Evolutionary conservation across 2,113 vertebrate genomes (phyloP), one percentile per base, ranked within the genome.

Genomic region (Anhinga anhinga): DNA sequence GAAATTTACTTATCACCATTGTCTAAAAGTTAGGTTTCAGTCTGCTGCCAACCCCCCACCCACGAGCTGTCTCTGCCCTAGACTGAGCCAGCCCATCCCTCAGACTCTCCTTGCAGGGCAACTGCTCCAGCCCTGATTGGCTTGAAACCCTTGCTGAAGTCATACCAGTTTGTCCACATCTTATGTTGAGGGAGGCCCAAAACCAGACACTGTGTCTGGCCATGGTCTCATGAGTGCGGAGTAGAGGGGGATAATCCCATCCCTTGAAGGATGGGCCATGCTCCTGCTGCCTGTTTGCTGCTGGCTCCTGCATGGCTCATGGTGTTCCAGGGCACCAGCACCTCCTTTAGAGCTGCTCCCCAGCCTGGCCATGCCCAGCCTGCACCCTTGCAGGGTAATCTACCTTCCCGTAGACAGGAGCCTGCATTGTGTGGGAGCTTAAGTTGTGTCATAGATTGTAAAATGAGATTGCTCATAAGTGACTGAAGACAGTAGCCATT

Each of bases 261-360:
- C 8, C 23, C 30, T 49, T 1, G 22, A 40, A 4, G 7, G 26
- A 55, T 3, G 10, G 22, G 25, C 7, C 0, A 0, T 50, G 45
- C 11, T 67, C 11, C 71, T 69, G 23, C 63, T 76, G 36, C 9
- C 58, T 45, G 23, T 11, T 7, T 9, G 2, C 45, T 62, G 22
- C 17, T 40, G 50, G 9, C 9, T 53, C 55, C 45, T 25, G 7
- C 22, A 11, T 9, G 34, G 29, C 11, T 92, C 3, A 0, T 25
- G n/a, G 22, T 29, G 29, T 52, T 61, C 13, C 50, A 70, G 58
- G 34, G 38, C 50, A 78, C 26, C 32, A 30, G 15, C 0, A 1
- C 13, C 15, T 56, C 36, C 32, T 5, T 0, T 25, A 52, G 38
- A 58, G 45, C 18, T 49, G 20, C 23, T 82, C 13, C 38, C 13